Base-by-base conservation (phyloP, 2,888 invertebrate genomes). In the Drosophila macrothrix region DNA sequence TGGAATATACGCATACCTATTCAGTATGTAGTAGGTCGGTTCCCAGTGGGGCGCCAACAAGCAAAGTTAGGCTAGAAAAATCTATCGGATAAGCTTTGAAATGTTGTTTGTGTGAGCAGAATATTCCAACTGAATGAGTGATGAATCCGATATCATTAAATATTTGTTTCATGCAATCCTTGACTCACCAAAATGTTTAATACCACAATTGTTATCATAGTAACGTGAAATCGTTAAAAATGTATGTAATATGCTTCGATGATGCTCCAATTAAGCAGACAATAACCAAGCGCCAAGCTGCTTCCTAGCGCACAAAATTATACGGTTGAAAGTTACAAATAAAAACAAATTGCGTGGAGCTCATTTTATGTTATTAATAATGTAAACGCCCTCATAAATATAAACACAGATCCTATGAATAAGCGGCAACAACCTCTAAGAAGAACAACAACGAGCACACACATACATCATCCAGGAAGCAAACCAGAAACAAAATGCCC, bases 281-380 rank as follows among this genome's bases (percentile, higher is more conserved):
- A 54, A 54, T 7, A 46, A 33, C 33, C 50, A 70, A 16, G 16
- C 10, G 49, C 25, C 28, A 33, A 41, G 5, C 68, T 28, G 35
- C 16, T 29, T 16, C 6, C 31, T 12, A n/a, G 16, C 10, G 19
- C 31, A 53, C 39, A 53, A 53, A 60, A 70, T 54, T 54, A 73
- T 49, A 39, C 46, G 54, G 29, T 43, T 53, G 39, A 39, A 35
- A 29, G 56, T 53, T 70, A 76, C 67, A 78, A 83, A 81, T 75
- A 70, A 77, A 77, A 79, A 81, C 73, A 87, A 84, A 87, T 84
- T 78, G 84, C 73, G 73, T 76, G 61, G 67, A 63, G 67, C 79
- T 76, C 84, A 73, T 84, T 84, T 78, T 69, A 78, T 81, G 86
- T 72, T 83, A 86, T 86, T 81, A 86, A 83, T 83, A 86, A 83